Evolutionary conservation across 1,140 invertebrate genomes (phyloP).

Genomic region (Heliconius congener): DNA sequence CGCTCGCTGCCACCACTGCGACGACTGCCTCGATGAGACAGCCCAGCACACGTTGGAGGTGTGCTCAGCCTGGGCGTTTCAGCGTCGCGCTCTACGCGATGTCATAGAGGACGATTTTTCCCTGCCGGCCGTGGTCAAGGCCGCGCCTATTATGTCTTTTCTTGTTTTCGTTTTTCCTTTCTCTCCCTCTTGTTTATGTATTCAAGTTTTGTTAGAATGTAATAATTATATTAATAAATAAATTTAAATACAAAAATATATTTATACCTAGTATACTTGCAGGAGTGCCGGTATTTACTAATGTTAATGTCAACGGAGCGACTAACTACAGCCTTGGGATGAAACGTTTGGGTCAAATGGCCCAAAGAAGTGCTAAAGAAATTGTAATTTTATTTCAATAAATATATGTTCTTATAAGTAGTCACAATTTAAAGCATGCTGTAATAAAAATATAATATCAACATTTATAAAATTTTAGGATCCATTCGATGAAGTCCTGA

Average conservation of each 20-base stretch:
- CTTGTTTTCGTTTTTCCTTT: too few species aligned
- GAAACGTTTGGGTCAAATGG: conserved; percentile 48
- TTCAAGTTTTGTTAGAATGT: too few species aligned
- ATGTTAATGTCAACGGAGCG: conserved; percentile 51
- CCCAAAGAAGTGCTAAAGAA: conserved; percentile 55
- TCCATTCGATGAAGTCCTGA: conserved; percentile 61
- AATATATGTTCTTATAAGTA: not conserved
- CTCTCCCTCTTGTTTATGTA: too few species aligned
- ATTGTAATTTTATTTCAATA: conserved; percentile 47
- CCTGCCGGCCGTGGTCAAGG: fast-evolving
- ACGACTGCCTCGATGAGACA: too few species aligned
- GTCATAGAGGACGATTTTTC: too few species aligned
- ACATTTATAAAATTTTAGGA: conserved; percentile 48
- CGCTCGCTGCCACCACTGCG: too few species aligned
- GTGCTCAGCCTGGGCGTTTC: too few species aligned
- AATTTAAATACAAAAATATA: not conserved
- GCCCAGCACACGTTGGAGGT: too few species aligned
- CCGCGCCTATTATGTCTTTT: too few species aligned
- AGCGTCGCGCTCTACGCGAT: too few species aligned
- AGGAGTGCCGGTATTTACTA: conserved; percentile 68
- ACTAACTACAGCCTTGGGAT: conserved; percentile 51
- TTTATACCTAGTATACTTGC: not conserved
- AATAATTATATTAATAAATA: too few species aligned
- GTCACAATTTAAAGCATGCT: not conserved
- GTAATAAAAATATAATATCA: not conserved